These are phyloP conservation scores for Melanitta fusca DNA, from an alignment of 2,797 vertebrate genomes.

Conservation along the genomic window DNA sequence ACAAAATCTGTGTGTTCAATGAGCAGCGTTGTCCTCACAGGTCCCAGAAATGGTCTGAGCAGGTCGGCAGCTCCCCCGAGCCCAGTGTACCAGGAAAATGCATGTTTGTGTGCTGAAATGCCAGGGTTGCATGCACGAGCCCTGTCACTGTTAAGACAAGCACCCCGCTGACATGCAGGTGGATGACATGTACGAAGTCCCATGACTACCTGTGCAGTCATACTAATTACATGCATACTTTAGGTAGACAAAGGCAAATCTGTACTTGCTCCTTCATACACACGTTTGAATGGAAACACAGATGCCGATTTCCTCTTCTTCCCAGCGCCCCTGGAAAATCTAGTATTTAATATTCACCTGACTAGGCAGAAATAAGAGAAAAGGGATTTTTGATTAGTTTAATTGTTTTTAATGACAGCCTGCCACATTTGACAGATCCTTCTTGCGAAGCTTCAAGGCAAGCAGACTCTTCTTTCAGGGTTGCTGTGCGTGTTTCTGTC, in stretches of 20 bases:
- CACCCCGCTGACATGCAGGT: neutral
- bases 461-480: neutral
- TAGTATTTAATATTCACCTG: constrained; percentile 47
- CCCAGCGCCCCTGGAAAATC: neutral
- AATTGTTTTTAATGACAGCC: constrained; percentile 61
- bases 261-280: neutral
- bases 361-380: constrained; percentile 53
- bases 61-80: neutral
- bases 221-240: constrained; percentile 17
- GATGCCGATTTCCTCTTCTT: constrained; percentile 40
- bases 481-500: neutral
- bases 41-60: neutral
- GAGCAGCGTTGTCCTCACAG: neutral
- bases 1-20: neutral
- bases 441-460: neutral
- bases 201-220: constrained; percentile 21
- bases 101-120: neutral
- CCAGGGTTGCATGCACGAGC: neutral
- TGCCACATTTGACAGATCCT: constrained; percentile 48
- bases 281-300: constrained; percentile 7
- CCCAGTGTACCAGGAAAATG: neutral
- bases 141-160: neutral
- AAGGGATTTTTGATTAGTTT: constrained; percentile 43
- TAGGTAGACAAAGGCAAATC: neutral
- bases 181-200: neutral